Conservation (phyloP, 2,797 vertebrate species). For the Bradypus variegatus region DNA sequence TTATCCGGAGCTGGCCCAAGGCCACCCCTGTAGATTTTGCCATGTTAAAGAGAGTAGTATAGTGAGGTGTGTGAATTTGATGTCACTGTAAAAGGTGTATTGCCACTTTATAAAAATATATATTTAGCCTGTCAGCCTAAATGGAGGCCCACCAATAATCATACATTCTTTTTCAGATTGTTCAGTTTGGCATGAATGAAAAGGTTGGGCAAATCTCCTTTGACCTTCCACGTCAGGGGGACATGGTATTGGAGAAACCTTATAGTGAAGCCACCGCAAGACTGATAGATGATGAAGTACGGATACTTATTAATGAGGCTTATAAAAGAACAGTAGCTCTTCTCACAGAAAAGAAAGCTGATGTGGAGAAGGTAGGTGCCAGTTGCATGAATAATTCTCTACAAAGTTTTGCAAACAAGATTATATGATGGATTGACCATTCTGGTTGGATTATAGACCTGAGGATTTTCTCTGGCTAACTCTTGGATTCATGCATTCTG, state of each 20-base stretch:
- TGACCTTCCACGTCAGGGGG: constrained; percentile 91
- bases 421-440: not conserved
- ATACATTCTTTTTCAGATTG: constrained; percentile 78
- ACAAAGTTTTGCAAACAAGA: not conserved
- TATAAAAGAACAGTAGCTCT: constrained; percentile 83
- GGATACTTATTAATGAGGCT: constrained; percentile 82
- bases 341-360: constrained; percentile 83
- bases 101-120: not conserved
- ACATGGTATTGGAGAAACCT: constrained; percentile 94
- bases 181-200: constrained; percentile 96
- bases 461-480: not conserved
- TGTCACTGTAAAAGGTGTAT: not conserved
- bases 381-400: not conserved
- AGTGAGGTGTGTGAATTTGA: not conserved
- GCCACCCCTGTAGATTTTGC: not conserved
- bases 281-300: constrained; percentile 91
- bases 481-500: not conserved
- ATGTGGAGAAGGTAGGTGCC: constrained; percentile 89
- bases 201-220: constrained; percentile 98
- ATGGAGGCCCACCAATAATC: not conserved
- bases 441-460: not conserved
- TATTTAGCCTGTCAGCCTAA: not conserved
- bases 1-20: not conserved
- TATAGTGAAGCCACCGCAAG: constrained; percentile 95
- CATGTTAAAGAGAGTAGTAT: not conserved